Base-by-base conservation (phyloP, 2,888 invertebrate species). In the Acrocyrtus sp. region DNA sequence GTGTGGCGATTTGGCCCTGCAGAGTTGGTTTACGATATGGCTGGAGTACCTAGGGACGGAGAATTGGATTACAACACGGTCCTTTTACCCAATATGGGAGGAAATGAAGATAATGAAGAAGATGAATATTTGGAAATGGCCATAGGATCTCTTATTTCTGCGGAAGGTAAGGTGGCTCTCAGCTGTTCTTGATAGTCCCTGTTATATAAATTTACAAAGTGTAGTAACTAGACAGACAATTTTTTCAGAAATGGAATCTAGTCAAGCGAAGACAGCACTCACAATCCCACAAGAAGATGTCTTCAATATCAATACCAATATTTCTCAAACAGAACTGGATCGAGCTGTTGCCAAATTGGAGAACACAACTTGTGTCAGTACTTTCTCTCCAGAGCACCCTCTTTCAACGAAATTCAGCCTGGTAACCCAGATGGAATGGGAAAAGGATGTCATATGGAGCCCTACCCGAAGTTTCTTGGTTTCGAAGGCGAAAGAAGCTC, bases 401-500 rank as follows among this genome's bases (percentile, higher is more conserved):
- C 97, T 92, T 84, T 88, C 95, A n/a, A n/a, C n/a, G n/a, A n/a
- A n/a, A n/a, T n/a, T n/a, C n/a, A n/a, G n/a, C 15, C 96, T 97
- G 96, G 93, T 97, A 0, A 94, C 96, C 0, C 96, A 97, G 84
- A 84, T 95, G 77, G 94, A 93, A 83, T 99, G 98, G 98, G 98
- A 99, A 84, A 96, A 98, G 83, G 97, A 98, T 82, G 94, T 98
- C 29, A 95, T 99, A 57, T 97, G 97, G 95, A 96, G 97, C 85
- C 96, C 85, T 0, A 85, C 86, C 66, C 85, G 86, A 60, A 83
- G n/a, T 29, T 10, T 3, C 3, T 41, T 41, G 15, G 12, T 10
- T 12, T 17, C 17, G 17, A 56, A 39, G 22, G 19, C 8, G 6
- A 6, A 10, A 4, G 22, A 8, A 10, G 39, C 39, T 5, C 19